phyloP scores from a whole-genome alignment of 1,140 invertebrate species.

The Drosophila gunungcola region DNA sequence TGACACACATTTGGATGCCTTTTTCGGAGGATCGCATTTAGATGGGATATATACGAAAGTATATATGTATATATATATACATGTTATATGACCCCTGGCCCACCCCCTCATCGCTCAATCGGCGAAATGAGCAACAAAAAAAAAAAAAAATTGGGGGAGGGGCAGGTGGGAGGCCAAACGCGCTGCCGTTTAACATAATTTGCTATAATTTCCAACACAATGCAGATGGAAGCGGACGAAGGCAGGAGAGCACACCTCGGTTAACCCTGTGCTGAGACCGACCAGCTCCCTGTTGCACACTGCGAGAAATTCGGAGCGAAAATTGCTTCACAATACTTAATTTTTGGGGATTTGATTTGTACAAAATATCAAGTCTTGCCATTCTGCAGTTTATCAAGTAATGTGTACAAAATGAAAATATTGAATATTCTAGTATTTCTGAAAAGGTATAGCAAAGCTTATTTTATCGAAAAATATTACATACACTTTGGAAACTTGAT shows the following conservation, averaged over 20 bases:
- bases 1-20: slow-evolving; percentile 69
- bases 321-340: too few species aligned
- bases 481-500: too few species aligned
- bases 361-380: too few species aligned
- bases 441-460: too few species aligned
- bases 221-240: slow-evolving; percentile 27
- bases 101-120: slow-evolving; percentile 34
- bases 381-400: too few species aligned
- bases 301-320: not conserved
- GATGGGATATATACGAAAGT: not conserved
- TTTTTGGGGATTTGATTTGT: too few species aligned
- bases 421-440: too few species aligned
- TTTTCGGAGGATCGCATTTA: slow-evolving; percentile 23
- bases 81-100: slow-evolving; percentile 48
- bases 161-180: slow-evolving; percentile 39
- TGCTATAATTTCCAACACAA: slow-evolving; percentile 84
- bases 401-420: too few species aligned
- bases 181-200: slow-evolving; percentile 82
- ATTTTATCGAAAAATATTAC: too few species aligned
- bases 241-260: slow-evolving; percentile 22
- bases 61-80: slow-evolving; percentile 18
- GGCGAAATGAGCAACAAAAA: slow-evolving; percentile 45
- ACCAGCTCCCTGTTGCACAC: slow-evolving; percentile 12
- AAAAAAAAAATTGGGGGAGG: slow-evolving; percentile 22
- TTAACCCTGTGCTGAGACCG: slow-evolving; percentile 32